phyloP scores from a whole-genome alignment of 1,140 invertebrate species.

The Andrena cerasifolii region DNA sequence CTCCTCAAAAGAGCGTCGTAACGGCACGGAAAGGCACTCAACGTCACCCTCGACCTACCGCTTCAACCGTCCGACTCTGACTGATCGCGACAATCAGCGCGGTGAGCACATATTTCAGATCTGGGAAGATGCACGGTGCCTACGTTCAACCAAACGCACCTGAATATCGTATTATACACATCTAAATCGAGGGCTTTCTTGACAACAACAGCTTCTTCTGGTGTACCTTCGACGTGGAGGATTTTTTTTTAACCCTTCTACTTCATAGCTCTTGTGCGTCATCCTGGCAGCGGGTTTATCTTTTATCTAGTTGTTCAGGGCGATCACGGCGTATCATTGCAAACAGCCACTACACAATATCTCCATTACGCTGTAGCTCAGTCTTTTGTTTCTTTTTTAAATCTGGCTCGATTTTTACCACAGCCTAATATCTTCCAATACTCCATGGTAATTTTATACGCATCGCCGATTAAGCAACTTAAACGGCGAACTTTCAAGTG shows the following conservation, averaged over 20 bases:
- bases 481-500: not conserved
- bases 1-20: not conserved
- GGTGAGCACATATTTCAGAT: slow-evolving; percentile 1
- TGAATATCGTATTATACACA: not conserved
- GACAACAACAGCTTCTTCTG: not conserved
- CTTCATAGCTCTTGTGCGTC: too few relatives aligned
- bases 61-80: slow-evolving; percentile 25
- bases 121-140: not conserved
- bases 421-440: too few relatives aligned
- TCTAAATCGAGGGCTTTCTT: not conserved
- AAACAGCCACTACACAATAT: too few relatives aligned
- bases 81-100: slow-evolving; percentile 17
- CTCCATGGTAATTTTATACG: too few relatives aligned
- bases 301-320: too few relatives aligned
- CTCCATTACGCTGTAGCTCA: too few relatives aligned
- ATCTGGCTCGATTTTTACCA: too few relatives aligned
- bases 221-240: not conserved
- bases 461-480: too few relatives aligned
- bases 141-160: not conserved
- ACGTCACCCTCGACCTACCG: not conserved
- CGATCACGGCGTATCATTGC: too few relatives aligned
- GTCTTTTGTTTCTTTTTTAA: too few relatives aligned
- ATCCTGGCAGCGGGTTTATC: too few relatives aligned
- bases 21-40: not conserved
- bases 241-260: too few relatives aligned